These are phyloP conservation scores for Anoplolepis gracilipes DNA, from an alignment of 1,140 invertebrate species.

Conservation along the genomic window DNA sequence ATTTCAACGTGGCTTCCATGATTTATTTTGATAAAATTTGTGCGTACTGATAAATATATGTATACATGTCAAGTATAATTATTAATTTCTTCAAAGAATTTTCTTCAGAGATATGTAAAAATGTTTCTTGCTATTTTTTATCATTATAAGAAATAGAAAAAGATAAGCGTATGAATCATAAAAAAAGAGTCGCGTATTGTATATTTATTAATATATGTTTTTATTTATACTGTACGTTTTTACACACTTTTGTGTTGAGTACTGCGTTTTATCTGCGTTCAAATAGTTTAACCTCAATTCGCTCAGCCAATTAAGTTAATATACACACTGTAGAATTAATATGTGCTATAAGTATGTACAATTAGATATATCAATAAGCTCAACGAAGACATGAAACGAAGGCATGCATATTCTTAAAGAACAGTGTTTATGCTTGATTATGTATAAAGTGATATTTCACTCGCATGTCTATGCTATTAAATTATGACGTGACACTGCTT, in stretches of 20 bases:
- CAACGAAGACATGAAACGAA: neutral
- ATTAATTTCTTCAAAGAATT: slow-evolving; percentile 4
- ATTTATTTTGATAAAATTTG: slow-evolving; percentile 28
- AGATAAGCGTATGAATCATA: too few relatives aligned
- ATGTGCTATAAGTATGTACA: neutral
- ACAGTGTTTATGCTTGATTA: neutral
- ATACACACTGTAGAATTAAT: neutral
- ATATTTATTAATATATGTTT: slow-evolving; percentile 11
- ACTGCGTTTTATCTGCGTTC: slow-evolving; percentile 14
- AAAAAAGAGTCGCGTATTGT: too few relatives aligned
- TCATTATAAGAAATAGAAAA: neutral
- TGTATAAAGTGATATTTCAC: slow-evolving; percentile 7
- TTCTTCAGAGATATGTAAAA: neutral
- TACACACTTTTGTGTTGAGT: neutral
- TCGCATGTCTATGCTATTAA: neutral
- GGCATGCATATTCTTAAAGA: neutral
- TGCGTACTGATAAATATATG: neutral
- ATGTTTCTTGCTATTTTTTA: neutral
- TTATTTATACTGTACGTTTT: slow-evolving; percentile 7
- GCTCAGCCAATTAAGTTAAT: slow-evolving; percentile 27
- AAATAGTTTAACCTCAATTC: slow-evolving; percentile 48
- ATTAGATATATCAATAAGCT: slow-evolving; percentile 19
- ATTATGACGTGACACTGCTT: neutral
- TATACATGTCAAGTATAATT: neutral
- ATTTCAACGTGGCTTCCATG: neutral